phyloP scores from a whole-genome alignment of 30 jellyfish, hydroid and myxozoan genomes.

The Aurelia sp. region DNA sequence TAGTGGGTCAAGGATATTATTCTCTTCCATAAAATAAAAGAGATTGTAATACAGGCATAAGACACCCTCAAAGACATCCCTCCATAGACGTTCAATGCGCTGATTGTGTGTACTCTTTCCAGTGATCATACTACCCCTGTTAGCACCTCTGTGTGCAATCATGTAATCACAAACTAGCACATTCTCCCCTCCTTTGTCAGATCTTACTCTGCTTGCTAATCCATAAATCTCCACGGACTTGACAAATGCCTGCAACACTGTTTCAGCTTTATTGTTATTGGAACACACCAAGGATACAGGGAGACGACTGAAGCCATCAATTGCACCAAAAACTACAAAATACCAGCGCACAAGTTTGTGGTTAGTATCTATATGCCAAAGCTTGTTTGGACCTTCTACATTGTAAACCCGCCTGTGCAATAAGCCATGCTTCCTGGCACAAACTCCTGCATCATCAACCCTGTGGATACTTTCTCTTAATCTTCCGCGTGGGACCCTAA shows the following conservation, averaged over 20 bases:
- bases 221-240: no score
- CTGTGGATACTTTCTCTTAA: no score
- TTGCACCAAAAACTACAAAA: conserved; percentile 50
- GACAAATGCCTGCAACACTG: no score
- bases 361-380: conserved; percentile 41
- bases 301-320: conserved; percentile 77
- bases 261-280: no score
- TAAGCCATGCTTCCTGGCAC: conserved; percentile 29
- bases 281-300: conserved; percentile 29
- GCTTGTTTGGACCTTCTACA: conserved; percentile 76
- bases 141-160: no score
- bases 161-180: no score
- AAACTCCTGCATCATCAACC: background rate
- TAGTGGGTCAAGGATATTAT: conserved; percentile 65
- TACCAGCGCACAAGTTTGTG: conserved; percentile 69
- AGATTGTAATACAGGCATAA: conserved; percentile 38
- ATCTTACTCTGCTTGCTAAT: no score
- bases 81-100: conserved; percentile 61
- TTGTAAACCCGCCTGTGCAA: conserved; percentile 58
- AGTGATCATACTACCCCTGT: conserved; percentile 37
- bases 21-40: conserved; percentile 70
- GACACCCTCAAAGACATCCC: conserved; percentile 68
- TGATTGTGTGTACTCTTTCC: conserved; percentile 13
- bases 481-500: no score
- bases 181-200: no score